Conservation (phyloP, 2,797 vertebrate species). For the Triplophysa yarkandensis region DNA sequence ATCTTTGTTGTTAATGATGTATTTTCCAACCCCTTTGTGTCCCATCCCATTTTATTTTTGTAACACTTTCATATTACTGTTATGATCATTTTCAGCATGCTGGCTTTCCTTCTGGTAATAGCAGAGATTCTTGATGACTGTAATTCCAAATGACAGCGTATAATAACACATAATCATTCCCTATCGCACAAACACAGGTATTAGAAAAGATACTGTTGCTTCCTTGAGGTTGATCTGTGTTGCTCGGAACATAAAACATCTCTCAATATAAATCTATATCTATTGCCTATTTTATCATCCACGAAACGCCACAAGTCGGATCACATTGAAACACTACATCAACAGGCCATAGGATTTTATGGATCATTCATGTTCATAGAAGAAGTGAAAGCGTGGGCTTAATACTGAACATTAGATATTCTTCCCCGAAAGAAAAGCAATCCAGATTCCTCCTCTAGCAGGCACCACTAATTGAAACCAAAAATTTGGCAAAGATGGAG, state of each 20-base stretch:
- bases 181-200: neutral
- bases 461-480: slow-evolving; percentile 18
- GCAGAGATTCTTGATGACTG: neutral
- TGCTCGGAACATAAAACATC: too few species aligned
- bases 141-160: slow-evolving; percentile 5
- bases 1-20: neutral
- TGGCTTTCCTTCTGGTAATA: neutral
- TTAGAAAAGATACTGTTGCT: too few species aligned
- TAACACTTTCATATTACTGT: neutral
- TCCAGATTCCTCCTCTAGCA: neutral
- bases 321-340: too few species aligned
- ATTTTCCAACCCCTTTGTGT: too few species aligned
- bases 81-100: neutral
- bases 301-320: too few species aligned
- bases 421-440: neutral
- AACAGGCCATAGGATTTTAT: neutral
- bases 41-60: too few species aligned
- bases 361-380: neutral
- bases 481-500: slow-evolving; percentile 4
- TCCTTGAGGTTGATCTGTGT: neutral
- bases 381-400: neutral
- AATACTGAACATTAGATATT: neutral
- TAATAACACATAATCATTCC: slow-evolving; percentile 17
- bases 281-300: neutral
- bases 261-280: neutral